Base-by-base conservation (phyloP, 2,888 invertebrate genomes). In the Holacanthella duospinosa region DNA sequence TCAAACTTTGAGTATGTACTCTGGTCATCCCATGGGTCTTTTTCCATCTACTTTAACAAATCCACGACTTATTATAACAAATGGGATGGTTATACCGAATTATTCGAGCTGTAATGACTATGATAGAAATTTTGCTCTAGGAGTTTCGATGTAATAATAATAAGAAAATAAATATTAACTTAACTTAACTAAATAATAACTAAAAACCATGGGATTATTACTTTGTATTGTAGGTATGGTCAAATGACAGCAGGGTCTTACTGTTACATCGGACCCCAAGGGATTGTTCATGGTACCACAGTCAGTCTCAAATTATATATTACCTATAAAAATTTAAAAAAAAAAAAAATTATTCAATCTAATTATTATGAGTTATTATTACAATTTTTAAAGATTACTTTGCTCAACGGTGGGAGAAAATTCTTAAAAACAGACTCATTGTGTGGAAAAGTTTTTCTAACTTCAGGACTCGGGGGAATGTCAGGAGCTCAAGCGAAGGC, bases 231-330 rank as follows among this genome's bases (percentile, higher is more conserved):
- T 12, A 36, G 53, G 36, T 66, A 66, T 28, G 84, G 83, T 0
- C 84, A 84, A 74, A 84, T 84, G 84, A 84, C 84, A 3, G 83
- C 83, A 6, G 84, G 84, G 19, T 81, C 81, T 70, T 84, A 79
- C 73, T 83, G 83, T 69, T 84, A 84, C 75, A 84, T 84, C 68
- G 84, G 84, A 4, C 83, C 84, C 9, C 84, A 84, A 73, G 84
- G 84, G 24, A 84, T 84, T 65, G 84, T 84, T 16, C 84, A 84
- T 73, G 84, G 84, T 28, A 84, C 84, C 2, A 82, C 82, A 64
- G 82, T 83, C 75, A 73, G 76, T n/a, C n/a, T n/a, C n/a, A n/a
- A 72, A 29, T 54, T 24, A 25, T n/a, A 26, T 48, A 19, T 59
- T 56, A 26, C 21, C 21, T 12, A 48, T 44, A 12, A 12, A 64